phyloP scores from a whole-genome alignment of 2,797 vertebrate species.

The Rhinatrema bivittatum region DNA sequence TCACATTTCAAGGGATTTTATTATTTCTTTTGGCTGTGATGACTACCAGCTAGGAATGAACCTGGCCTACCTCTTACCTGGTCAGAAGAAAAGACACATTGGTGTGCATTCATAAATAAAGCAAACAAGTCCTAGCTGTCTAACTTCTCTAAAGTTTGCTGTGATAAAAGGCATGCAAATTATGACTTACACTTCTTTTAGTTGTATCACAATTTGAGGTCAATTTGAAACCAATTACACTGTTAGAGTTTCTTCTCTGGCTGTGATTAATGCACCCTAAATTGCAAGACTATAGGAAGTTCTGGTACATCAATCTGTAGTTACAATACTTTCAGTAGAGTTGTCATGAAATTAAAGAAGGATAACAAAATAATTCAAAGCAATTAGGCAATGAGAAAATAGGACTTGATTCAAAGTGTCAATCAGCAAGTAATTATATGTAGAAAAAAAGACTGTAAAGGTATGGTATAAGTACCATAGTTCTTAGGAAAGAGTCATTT shows the following conservation, averaged over 20 bases:
- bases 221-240: conserved; percentile 53
- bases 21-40: too few relatives aligned
- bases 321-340: conserved; percentile 42
- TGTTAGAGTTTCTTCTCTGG: conserved; percentile 24
- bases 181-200: conserved; percentile 36
- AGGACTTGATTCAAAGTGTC: conserved; percentile 29
- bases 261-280: conserved; percentile 42
- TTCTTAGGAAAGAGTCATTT: conserved; percentile 18
- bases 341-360: conserved; percentile 45
- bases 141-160: conserved; percentile 23
- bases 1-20: too few relatives aligned
- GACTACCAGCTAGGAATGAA: too few relatives aligned
- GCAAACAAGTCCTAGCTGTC: conserved; percentile 2
- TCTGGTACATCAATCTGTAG: conserved; percentile 36
- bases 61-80: too few relatives aligned
- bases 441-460: conserved; percentile 35
- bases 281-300: conserved; percentile 41
- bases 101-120: too few relatives aligned
- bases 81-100: too few relatives aligned
- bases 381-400: conserved; percentile 47
- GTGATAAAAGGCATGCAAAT: conserved; percentile 26
- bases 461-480: conserved; percentile 29
- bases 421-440: conserved; percentile 46
- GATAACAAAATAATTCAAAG: conserved; percentile 41
- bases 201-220: conserved; percentile 54